phyloP scores from a whole-genome alignment of 2,888 invertebrate species.

The Encarsia formosa region DNA sequence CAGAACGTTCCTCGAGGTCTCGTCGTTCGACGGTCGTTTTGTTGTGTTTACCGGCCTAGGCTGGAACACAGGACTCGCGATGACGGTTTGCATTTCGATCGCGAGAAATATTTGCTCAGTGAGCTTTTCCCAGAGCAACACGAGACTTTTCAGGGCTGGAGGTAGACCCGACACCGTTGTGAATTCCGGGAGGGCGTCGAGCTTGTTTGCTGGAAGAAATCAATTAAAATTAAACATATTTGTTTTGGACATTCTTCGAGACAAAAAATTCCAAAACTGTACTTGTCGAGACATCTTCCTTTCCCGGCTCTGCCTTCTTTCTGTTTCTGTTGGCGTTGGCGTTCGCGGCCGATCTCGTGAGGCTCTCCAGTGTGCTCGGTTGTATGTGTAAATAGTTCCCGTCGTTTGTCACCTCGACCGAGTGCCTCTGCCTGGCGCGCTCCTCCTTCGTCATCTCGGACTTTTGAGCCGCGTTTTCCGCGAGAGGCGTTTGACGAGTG shows the following conservation, averaged over 20 bases:
- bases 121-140: constrained; percentile 87
- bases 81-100: constrained; percentile 60
- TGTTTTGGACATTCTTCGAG: too few species aligned
- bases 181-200: constrained; percentile 51
- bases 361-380: constrained; percentile 71
- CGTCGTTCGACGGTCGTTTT: constrained; percentile 1
- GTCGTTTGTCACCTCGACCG: constrained; percentile 75
- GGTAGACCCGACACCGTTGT: constrained; percentile 74
- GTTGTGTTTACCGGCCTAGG: constrained; percentile 30
- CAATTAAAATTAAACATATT: neutral
- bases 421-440: constrained; percentile 74
- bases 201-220: constrained; percentile 34
- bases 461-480: constrained; percentile 36
- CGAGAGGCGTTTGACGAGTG: constrained; percentile 50
- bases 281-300: constrained; percentile 11
- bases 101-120: constrained; percentile 65
- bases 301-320: constrained; percentile 47
- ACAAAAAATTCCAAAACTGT: neutral
- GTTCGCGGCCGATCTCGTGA: constrained; percentile 74
- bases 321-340: constrained; percentile 71
- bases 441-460: constrained; percentile 58
- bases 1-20: constrained; percentile 11
- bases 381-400: constrained; percentile 74
- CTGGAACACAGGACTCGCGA: constrained; percentile 56
- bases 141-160: constrained; percentile 81